These are phyloP conservation scores for Leguminivora glycinivorella DNA, from an alignment of 1,140 invertebrate species.

Conservation along the genomic window DNA sequence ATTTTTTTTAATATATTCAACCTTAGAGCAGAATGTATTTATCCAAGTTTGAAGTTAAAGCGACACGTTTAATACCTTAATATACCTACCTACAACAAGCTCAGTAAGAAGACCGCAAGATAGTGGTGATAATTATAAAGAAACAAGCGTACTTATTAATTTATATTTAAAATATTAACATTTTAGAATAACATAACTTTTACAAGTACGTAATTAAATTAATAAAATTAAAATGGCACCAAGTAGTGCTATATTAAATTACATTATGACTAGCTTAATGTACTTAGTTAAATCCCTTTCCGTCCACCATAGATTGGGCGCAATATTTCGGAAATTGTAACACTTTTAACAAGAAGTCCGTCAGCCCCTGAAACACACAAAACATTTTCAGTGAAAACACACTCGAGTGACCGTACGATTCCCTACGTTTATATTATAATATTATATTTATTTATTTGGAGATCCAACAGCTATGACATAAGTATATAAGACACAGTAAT, in stretches of 20 bases:
- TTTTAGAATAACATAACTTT: not conserved
- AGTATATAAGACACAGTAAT: too few species aligned
- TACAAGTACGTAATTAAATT: not conserved
- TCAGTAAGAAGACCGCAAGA: not conserved
- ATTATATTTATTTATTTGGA: too few species aligned
- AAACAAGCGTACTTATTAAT: not conserved
- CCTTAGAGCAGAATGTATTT: too few species aligned
- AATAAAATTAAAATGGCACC: constrained; percentile 10
- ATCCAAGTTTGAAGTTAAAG: too few species aligned
- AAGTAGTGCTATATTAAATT: constrained; percentile 19
- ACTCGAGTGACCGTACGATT: not conserved
- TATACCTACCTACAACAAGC: not conserved
- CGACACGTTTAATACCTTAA: too few species aligned
- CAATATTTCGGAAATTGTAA: constrained; percentile 85
- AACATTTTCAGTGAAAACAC: constrained; percentile 28
- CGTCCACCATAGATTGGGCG: constrained; percentile 83
- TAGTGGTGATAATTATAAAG: not conserved
- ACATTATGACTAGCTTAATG: constrained; percentile 31
- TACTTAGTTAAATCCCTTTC: constrained; percentile 68
- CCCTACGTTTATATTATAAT: too few species aligned
- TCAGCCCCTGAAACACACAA: constrained; percentile 80
- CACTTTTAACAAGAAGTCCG: constrained; percentile 84
- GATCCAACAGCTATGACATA: too few species aligned
- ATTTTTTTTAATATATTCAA: too few species aligned
- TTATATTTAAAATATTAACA: not conserved